Base-by-base conservation (phyloP, 2,797 vertebrate species). In the Chelonia mydas region DNA sequence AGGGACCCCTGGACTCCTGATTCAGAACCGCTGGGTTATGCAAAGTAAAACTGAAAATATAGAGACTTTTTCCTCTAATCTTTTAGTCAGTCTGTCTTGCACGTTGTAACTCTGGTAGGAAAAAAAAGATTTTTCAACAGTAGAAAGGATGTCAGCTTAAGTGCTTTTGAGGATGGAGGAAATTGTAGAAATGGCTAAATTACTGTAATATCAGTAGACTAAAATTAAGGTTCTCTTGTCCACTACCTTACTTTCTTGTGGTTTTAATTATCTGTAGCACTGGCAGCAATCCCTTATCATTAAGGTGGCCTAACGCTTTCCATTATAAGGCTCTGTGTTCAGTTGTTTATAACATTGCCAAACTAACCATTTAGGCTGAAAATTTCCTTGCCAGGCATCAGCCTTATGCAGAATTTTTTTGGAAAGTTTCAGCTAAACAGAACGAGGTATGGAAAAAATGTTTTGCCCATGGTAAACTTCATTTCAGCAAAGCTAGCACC, bases 211-310 rank as follows among this genome's bases (percentile, higher is more conserved):
- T 10, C 28, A 89, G 86, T 53, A 1, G 57, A 31, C 11, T 31
- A 59, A 59, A 25, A 59, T 59, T 82, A 33, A 65, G 5, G 12
- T 23, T 90, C 57, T 57, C 77, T 59, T 80, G 82, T 37, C 57
- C 3, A 1, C 27, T 11, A 90, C 81, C 83, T 88, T 47, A 37
- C 72, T 86, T 25, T 68, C 93, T 82, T 83, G 84, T 80, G 78
- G 45, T 81, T 93, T 84, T 80, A 91, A 95, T 94, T 91, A 84
- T 54, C 84, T 83, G 89, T 91, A 91, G 33, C 74, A 78, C 61
- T 88, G 53, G 57, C 80, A 80, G 90, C 12, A 54, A 80, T 54
- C 59, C 84, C 93, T 94, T 88, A 68, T 74, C 0, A 0, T 88
- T 88, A 91, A 93, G 94, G 89, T 76, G 37, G 31, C 50, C 25